Base-by-base conservation (phyloP, 1,140 invertebrate genomes). In the Drosophila ironensis region DNA sequence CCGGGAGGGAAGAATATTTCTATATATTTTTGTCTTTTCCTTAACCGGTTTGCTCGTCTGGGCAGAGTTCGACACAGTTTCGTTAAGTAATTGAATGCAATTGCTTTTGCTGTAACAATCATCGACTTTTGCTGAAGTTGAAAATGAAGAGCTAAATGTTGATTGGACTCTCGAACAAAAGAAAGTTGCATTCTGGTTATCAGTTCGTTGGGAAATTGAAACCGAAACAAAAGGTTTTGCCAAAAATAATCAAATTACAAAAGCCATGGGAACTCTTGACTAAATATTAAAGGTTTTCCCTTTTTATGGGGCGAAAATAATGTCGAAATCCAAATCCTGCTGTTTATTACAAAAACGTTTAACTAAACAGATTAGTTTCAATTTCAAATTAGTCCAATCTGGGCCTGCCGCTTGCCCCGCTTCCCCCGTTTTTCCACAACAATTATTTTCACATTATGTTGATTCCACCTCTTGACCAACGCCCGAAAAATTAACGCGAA, bases 31-130 rank as follows among this genome's bases (percentile, higher is more conserved):
- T 50, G 54, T 71, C 68, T 71, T 71, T 50, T 12, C 40, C 20
- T 27, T 30, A 50, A 38, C 35, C 4, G 3, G 38, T 11, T 27
- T 33, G 25, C 9, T 54, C 57, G 19, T 46, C 20, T 63, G 30
- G 27, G 28, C 57, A 40, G 25, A 63, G 48, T 38, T 64, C 42
- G 60, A 64, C 60, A 70, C 37, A 74, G 44, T 63, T 82, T 44
- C 46, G 40, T 64, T 72, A 69, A 68, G 72, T 84, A 81, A 81
- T 81, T 84, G 78, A 81, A 69, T 84, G 72, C 68, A 77, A 72
- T 81, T 77, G 56, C 52, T 41, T 63, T 30, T 19, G 22, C 30
- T 40, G 46, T 48, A 77, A 51, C 46, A 37, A 46, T 48, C 41
- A 44, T 38, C 24, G 24, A 44, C 22, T 28, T 33, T n/a, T 46